Base-by-base conservation (phyloP, 1,140 invertebrate species). In the Drosophila jambulina region DNA sequence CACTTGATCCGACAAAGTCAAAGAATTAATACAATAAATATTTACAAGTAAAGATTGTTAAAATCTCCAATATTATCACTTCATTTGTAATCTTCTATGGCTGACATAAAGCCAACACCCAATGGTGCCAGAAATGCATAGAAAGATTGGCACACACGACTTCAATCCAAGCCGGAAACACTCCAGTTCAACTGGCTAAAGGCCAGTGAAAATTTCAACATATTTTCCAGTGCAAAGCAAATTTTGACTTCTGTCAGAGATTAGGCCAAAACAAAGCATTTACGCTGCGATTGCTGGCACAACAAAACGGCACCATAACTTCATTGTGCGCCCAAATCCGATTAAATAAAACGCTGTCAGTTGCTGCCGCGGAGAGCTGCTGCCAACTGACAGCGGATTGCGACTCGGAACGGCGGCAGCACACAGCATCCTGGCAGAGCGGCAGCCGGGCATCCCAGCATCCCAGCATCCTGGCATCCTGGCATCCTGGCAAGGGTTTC, bases 261-360 rank as follows among this genome's bases (percentile, higher is more conserved):
- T 88, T 90, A 90, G 78, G 61, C 63, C 65, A 90, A 90, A 87
- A 84, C 84, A 87, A 87, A 90, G 85, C 84, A 80, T 86, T 86
- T 83, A 71, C 38, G 67, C 60, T 67, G 40, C 67, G 69, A 87
- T 82, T 78, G 80, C 76, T 86, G 78, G 82, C 80, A 87, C 68
- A 87, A 90, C 81, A 88, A 82, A 90, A 68, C 75, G 75, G 76
- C 57, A 59, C 69, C 74, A 84, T 85, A 90, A 80, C 88, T 90
- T 79, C 78, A 72, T 90, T 85, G 86, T 91, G 46, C 68, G 56
- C 80, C 56, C 74, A 88, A 90, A 90, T 90, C 85, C 81, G 85
- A 90, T 90, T 90, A 90, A 90, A 85, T 79, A 82, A 90, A 90
- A 79, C 85, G 85, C 77, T 57, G 75, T 57, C 80, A 84, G 74